A percentile compares a stretch with the other conserved stretches of the same genome.
Evolutionary conservation across 2,888 invertebrate genomes (phyloP).

Genomic region (Mesoligia furuncula): DNA sequence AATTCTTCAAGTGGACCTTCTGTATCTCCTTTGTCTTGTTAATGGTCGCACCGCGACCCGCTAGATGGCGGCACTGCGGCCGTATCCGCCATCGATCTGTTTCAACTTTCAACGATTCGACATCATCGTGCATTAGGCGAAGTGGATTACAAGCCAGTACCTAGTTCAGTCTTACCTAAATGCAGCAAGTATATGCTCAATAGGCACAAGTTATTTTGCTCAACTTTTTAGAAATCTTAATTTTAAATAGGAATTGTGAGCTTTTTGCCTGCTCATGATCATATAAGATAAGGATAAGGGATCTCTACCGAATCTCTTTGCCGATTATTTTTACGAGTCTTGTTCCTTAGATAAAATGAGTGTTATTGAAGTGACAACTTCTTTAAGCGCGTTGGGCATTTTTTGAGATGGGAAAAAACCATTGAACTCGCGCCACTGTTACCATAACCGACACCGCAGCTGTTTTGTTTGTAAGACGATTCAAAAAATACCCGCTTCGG

Average conservation of each 20-base stretch:
- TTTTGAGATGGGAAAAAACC: too few relatives aligned
- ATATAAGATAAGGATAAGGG: too few relatives aligned
- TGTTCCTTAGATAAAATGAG: too few relatives aligned
- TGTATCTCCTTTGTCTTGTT: neutral
- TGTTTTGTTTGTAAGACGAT: too few relatives aligned
- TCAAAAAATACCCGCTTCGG: too few relatives aligned
- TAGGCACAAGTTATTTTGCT: too few relatives aligned
- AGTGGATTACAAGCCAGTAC: neutral
- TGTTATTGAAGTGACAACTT: too few relatives aligned
- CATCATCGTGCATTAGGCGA: neutral
- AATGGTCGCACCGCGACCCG: constrained; percentile 5
- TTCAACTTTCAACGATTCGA: neutral
- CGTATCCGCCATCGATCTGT: neutral
- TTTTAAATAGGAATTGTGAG: neutral
- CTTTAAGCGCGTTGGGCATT: too few relatives aligned
- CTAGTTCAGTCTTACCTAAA: neutral
- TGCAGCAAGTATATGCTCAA: neutral
- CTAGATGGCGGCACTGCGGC: constrained; percentile 33
- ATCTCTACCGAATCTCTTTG: too few relatives aligned
- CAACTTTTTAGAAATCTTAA: neutral
- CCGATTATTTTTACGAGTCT: too few relatives aligned
- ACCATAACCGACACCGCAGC: too few relatives aligned
- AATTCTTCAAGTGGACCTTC: constrained; percentile 5
- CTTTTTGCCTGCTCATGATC: neutral
- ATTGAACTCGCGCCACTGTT: too few relatives aligned